Conservation (phyloP, 2,888 invertebrate genomes). For the Drosophila setosimentum region DNA sequence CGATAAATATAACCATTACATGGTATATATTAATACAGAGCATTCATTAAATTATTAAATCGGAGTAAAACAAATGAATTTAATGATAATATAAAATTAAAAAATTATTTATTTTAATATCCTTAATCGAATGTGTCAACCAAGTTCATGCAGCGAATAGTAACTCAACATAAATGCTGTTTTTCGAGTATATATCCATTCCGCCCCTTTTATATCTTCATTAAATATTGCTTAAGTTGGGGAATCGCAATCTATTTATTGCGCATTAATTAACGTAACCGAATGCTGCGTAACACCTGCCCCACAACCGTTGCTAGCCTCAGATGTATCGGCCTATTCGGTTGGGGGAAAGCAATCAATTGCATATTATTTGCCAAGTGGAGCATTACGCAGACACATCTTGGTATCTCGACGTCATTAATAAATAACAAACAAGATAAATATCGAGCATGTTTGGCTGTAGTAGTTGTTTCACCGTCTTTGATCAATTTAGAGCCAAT, state of each 20-base stretch:
- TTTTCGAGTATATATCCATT: neutral
- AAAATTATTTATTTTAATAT: no score
- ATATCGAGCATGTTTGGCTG: conserved; percentile 16
- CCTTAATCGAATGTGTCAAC: no score
- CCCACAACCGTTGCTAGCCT: neutral
- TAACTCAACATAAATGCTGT: no score
- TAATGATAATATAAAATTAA: no score
- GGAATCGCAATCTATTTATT: conserved; percentile 17
- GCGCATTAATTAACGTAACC: conserved; percentile 34
- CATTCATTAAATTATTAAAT: neutral
- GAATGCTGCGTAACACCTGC: conserved; percentile 2
- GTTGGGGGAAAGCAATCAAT: conserved; percentile 38
- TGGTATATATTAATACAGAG: neutral
- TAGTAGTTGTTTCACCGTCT: conserved; percentile 10
- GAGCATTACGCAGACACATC: conserved; percentile 22
- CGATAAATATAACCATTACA: neutral
- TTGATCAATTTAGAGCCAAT: conserved; percentile 21
- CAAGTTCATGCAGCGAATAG: no score
- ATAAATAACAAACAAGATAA: conserved; percentile 52
- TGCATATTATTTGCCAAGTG: conserved; percentile 33
- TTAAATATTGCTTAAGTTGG: neutral
- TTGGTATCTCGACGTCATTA: conserved; percentile 36
- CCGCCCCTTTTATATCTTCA: neutral
- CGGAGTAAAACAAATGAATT: no score
- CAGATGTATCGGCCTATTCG: neutral